phyloP scores from a whole-genome alignment of 2,888 invertebrate species.

The Hypsopygia costalis region DNA sequence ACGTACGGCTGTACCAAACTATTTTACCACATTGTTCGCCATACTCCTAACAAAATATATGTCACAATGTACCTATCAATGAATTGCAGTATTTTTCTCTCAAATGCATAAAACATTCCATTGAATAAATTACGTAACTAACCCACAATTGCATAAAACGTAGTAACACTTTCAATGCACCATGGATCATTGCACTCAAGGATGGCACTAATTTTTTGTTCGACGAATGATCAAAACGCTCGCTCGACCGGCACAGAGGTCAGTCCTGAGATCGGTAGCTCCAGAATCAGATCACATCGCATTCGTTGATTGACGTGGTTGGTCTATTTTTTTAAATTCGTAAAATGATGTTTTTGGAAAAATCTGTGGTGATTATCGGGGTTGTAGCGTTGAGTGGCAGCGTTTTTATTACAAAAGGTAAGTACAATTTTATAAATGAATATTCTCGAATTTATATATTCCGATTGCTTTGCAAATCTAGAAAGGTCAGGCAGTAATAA shows the following conservation, averaged over 20 bases:
- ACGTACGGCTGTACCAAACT: too few species aligned
- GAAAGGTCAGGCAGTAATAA: too few species aligned
- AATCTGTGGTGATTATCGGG: constrained; percentile 29
- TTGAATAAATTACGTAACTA: not conserved
- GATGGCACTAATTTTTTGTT: constrained; percentile 60
- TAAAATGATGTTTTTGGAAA: constrained; percentile 19
- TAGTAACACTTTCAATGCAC: constrained; percentile 22
- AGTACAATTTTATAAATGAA: too few species aligned
- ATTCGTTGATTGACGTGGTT: constrained; percentile 22
- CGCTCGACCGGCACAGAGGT: constrained; percentile 48
- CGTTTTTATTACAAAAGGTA: constrained; percentile 57
- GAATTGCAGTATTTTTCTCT: too few species aligned
- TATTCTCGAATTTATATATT: too few species aligned
- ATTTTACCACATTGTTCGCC: too few species aligned
- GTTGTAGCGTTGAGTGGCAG: constrained; percentile 32
- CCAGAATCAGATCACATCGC: constrained; percentile 23
- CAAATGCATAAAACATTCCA: too few species aligned
- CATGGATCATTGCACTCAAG: constrained; percentile 53
- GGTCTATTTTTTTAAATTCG: constrained; percentile 16
- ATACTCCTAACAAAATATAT: too few species aligned
- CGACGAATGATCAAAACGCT: constrained; percentile 34
- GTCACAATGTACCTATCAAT: too few species aligned
- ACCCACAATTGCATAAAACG: constrained; percentile 9
- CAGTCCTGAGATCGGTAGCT: constrained; percentile 30
- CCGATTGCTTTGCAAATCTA: too few species aligned